Evolutionary conservation across 2,113 vertebrate genomes (phyloP), one percentile per base, ranked within the genome.

Genomic region (Archilochus colubris): DNA sequence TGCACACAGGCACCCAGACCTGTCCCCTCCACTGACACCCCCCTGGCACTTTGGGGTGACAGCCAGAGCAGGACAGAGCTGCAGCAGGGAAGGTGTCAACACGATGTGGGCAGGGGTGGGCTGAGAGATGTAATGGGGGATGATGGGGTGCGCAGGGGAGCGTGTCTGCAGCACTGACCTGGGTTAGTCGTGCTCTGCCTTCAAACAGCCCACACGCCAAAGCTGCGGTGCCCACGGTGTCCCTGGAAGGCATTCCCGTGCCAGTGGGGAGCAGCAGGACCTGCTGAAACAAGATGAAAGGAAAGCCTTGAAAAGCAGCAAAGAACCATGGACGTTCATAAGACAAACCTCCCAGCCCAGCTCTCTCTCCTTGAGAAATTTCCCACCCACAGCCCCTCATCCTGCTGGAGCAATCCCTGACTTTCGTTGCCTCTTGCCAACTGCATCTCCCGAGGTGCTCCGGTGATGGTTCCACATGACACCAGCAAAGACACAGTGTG

Each of bases 391-490:
- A 61, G 54, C 57, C 16, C 36, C n/a, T 21, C 46, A n/a, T 66
- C 50, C 58, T 2, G 1, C 72, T 20, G 59, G 7, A 78, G 24
- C 24, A 63, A 74, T 64, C 57, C 57, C 33, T 30, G 53, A 51
- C 31, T 73, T 67, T 59, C 22, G 19, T 17, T 31, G 13, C 12
- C 17, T 1, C 1, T 61, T 90, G n/a, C 54, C 36, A 53, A 67
- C 30, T 0, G 1, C 12, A 40, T 43, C 38, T 40, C 68, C n/a
- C 1, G 17, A 9, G 1, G 15, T 25, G 61, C 59, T 33, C 25
- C 0, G 1, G 68, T 10, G 36, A 13, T 3, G 7, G 64, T 6
- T 46, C 46, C 21, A 0, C 17, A 28, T 23, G 36, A 2, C 73
- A 12, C 8, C 0, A 22, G 53, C 77, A 58, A 64, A 28, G 0